phyloP scores from a whole-genome alignment of 1,140 invertebrate species.

The Drosophila teissieri region DNA sequence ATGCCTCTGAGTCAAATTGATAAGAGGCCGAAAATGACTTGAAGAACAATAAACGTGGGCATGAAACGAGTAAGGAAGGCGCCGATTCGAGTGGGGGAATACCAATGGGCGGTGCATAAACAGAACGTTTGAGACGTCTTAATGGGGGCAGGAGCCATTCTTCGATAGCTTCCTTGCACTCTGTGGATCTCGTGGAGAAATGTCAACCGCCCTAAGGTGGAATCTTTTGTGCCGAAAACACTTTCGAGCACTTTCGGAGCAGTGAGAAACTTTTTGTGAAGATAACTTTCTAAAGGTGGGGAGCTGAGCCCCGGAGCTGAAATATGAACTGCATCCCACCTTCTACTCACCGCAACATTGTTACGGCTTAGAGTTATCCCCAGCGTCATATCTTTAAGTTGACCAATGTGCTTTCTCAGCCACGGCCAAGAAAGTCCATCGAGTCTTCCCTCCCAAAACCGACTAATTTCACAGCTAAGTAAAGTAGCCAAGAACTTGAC shows the following conservation, averaged over 20 bases:
- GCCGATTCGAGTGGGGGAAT: neutral
- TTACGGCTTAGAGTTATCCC: neutral
- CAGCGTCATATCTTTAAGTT: constrained; percentile 16
- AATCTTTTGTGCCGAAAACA: constrained; percentile 25
- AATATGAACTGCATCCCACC: constrained; percentile 29
- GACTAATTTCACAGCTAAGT: constrained; percentile 57
- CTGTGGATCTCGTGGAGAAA: neutral
- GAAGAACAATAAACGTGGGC: constrained; percentile 81
- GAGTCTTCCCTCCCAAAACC: neutral
- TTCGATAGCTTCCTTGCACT: constrained; percentile 13
- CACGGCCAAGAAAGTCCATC: constrained; percentile 1
- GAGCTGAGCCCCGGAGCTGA: constrained; percentile 7
- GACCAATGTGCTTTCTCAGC: constrained; percentile 34
- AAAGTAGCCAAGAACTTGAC: constrained; percentile 59
- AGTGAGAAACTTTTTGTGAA: constrained; percentile 16
- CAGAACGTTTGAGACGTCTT: constrained; percentile 76
- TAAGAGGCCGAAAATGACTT: constrained; percentile 80
- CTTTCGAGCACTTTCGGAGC: constrained; percentile 8
- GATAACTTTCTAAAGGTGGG: constrained; percentile 13
- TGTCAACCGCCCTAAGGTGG: neutral
- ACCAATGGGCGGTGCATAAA: constrained; percentile 62
- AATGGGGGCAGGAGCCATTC: constrained; percentile 53
- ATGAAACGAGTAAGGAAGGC: constrained; percentile 61
- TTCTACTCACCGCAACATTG: constrained; percentile 1
- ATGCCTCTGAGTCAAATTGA: constrained; percentile 76